phyloP scores from a whole-genome alignment of 2,797 vertebrate genomes.

The Podarcis lilfordi region DNA sequence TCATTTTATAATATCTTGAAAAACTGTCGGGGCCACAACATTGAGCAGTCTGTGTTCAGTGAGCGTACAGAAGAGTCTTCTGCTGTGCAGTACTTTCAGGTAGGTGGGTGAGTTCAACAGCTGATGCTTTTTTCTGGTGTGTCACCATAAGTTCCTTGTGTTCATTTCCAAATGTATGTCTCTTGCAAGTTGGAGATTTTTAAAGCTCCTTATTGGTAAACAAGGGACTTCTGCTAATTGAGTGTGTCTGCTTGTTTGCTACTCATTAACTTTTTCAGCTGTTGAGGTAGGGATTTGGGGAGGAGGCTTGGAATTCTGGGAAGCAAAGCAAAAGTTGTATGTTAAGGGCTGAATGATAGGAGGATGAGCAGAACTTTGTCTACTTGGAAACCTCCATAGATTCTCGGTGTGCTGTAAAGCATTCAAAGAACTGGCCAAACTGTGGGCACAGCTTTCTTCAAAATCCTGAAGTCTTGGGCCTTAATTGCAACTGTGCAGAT shows the following conservation, averaged over 20 bases:
- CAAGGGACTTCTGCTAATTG: background rate
- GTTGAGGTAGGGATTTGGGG: background rate
- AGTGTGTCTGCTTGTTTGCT: background rate
- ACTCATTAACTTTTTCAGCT: background rate
- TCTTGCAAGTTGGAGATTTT: background rate
- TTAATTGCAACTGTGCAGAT: background rate
- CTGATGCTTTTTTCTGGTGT: background rate
- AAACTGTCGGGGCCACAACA: constrained; percentile 86
- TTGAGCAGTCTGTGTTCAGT: constrained; percentile 90
- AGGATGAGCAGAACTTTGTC: background rate
- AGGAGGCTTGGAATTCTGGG: background rate
- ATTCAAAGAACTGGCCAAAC: background rate
- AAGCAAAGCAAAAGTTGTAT: background rate
- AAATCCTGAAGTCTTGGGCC: background rate
- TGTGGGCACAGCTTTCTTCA: background rate
- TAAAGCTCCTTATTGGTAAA: background rate
- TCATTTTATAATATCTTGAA: constrained; percentile 96
- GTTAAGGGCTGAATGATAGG: background rate
- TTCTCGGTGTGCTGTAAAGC: background rate
- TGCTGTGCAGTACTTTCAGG: constrained; percentile 98
- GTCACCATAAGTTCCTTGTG: background rate
- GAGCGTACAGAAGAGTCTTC: constrained; percentile 96
- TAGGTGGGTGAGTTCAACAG: constrained; percentile 53
- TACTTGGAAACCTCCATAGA: background rate
- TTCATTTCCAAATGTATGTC: background rate